Base-by-base conservation (phyloP, 1,140 invertebrate genomes). In the Drosophila arawakana region DNA sequence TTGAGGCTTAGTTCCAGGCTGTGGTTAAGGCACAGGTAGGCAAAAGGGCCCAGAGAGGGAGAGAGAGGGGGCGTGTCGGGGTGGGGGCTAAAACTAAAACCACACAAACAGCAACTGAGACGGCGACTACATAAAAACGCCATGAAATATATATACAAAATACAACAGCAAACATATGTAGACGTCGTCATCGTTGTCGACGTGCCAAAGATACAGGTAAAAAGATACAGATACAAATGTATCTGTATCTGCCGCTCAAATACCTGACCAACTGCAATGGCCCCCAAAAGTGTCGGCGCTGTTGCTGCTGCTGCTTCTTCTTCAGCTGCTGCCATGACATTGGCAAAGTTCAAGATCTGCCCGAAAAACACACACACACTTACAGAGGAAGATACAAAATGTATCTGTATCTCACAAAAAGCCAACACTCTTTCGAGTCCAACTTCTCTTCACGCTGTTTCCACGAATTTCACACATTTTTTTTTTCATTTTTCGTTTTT, bases 121-220 rank as follows among this genome's bases (percentile, higher is more conserved):
- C 59, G 69, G 61, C 50, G 61, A 76, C 68, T 75, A 86, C 79
- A 81, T 76, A 73, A 79, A 79, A 86, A 81, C 68, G 75, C 68
- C 67, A 78, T 80, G 73, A 81, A 84, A 80, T 81, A 73, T 85
- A 78, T 81, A 73, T 85, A 78, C 62, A 66, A 71, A 80, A 78
- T 65, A 84, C 81, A 85, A 78, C 78, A 71, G 76, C 79, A 76
- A 86, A 86, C 82, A 88, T 76, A 86, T 86, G 82, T 86, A 74
- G 82, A 78, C 82, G 76, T 81, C 81, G 82, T 69, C 72, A 59
- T 76, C 82, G 72, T 78, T 49, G 44, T 57, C 54, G 83, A 86
- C 83, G 83, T 89, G 80, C 84, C 80, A 78, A 83, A 83, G 83
- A 88, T 88, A 88, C 83, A 89, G 83, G 83, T 89, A 88, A 79